Percentiles rank a stretch among this genome's conserved stretches.
These are phyloP conservation scores for Molorchus minor DNA, from an alignment of 2,888 invertebrate species.

Conservation along the genomic window DNA sequence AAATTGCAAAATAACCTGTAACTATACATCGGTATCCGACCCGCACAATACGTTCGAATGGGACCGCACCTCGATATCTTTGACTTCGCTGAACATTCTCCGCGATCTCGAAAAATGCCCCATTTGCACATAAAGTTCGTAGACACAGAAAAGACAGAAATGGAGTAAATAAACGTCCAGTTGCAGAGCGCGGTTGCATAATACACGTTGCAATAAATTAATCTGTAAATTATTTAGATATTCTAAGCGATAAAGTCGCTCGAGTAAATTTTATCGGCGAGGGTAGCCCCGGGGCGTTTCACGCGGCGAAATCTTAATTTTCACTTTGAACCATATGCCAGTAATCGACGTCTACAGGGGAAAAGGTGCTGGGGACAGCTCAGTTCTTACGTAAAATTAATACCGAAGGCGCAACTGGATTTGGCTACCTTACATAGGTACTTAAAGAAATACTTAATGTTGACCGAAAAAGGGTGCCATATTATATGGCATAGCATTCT, in stretches of 20 bases:
- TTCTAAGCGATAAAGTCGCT: conserved; percentile 27
- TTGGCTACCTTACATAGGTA: too few species aligned
- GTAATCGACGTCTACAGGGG: neutral
- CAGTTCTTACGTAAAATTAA: neutral
- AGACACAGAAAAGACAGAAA: conserved; percentile 28
- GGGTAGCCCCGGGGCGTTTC: conserved; percentile 15
- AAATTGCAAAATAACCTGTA: conserved; percentile 16
- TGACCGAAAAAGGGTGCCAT: too few species aligned
- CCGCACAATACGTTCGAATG: conserved; percentile 6
- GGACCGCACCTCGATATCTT: conserved; percentile 5
- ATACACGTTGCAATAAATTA: conserved; percentile 32
- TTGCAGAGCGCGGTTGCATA: conserved; percentile 29
- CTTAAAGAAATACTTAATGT: too few species aligned
- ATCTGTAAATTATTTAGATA: conserved; percentile 35
- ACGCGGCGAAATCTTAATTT: conserved; percentile 3
- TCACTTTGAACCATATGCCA: neutral
- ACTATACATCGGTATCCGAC: conserved; percentile 1
- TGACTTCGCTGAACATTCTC: conserved; percentile 4
- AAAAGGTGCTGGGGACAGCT: neutral
- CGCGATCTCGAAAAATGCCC: conserved; percentile 20
- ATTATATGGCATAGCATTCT: too few species aligned
- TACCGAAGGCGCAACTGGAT: neutral
- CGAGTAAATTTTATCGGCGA: conserved; percentile 24
- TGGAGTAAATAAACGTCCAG: conserved; percentile 29
- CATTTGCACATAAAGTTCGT: conserved; percentile 12